Conservation (phyloP, 2,888 invertebrate species). For the Drosophila hawaiiensis region DNA sequence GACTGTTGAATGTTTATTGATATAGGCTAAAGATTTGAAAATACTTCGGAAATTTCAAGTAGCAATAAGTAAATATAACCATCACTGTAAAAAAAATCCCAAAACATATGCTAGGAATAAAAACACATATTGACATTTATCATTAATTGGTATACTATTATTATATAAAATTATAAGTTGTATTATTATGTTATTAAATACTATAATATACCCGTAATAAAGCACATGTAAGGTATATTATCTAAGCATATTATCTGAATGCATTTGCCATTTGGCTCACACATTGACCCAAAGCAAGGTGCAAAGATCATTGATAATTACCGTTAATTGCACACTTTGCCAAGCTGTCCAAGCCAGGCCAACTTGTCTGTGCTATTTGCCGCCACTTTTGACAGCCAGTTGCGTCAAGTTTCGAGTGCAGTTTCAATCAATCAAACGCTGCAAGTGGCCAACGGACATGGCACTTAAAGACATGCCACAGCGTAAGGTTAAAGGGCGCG, state of each 20-base stretch:
- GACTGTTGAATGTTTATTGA: not conserved
- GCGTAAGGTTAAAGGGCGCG: constrained; percentile 51
- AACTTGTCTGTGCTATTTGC: constrained; percentile 8
- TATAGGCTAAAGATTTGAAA: fast-evolving
- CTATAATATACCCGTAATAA: not conserved
- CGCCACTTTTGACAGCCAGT: constrained; percentile 30
- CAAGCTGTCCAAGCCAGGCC: constrained; percentile 2
- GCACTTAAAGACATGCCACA: constrained; percentile 47
- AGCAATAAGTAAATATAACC: not conserved
- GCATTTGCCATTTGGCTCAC: constrained; percentile 1
- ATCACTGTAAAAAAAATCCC: not conserved
- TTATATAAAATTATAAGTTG: not conserved
- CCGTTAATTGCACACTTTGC: constrained; percentile 33
- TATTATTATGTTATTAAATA: not conserved
- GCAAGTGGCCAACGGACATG: constrained; percentile 49
- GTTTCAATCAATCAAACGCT: constrained; percentile 81
- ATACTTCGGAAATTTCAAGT: not conserved
- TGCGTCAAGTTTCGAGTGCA: constrained; percentile 69
- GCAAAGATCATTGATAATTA: constrained; percentile 44
- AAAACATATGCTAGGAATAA: not conserved
- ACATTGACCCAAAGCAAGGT: constrained; percentile 9
- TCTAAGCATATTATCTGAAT: not conserved
- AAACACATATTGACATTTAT: not conserved
- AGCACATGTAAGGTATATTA: not conserved
- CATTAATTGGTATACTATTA: not conserved